Base-by-base conservation (phyloP, 1,140 invertebrate genomes). In the Eubasilissa regina region DNA sequence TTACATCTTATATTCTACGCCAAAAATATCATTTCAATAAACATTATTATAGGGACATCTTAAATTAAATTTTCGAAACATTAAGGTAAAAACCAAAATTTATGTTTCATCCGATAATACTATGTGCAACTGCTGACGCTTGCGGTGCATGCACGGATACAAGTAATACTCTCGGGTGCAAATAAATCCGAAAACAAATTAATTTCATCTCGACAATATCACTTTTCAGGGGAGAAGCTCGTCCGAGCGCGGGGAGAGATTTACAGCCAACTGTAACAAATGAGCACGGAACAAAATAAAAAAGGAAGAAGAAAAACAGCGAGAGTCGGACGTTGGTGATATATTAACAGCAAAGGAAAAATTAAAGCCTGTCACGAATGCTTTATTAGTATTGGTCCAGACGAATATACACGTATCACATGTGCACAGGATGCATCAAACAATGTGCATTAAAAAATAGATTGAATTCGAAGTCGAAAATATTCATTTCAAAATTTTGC, bases 211-310 rank as follows among this genome's bases (percentile, higher is more conserved):
- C 15, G 66, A 70, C 44, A 51, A n/a, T 70, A 70, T 70, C 19
- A 70, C 47, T 47, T 66, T 66, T 44, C 43, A 43, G 47, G 66
- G 51, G 17, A 64, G 13, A n/a, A 58, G 55, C 55, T 70, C 47
- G 15, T 47, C 17, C 45, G 19, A 11, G 43, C 11, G 9, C 45
- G 51, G 19, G 66, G 21, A 53, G 66, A 70, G 66, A 70, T 70
- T 70, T 70, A 70, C 66, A 70, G 66, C 47, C 35, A 12, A 44
- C 17, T 53, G 45, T 45, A 70, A 48, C 66, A 70, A 70, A 70
- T 70, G 66, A 70, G 47, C 66, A 21, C 48, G 66, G 45, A 21
- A 48, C 21, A 17, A 70, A 70, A 70, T 70, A 70, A 70, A 70
- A n/a, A 70, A 25, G 45, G 21, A 47, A 8, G 47, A 70, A 48